Evolutionary conservation across 2,113 vertebrate species (phyloP).

Genomic region (Phylloscopus trochilus): DNA sequence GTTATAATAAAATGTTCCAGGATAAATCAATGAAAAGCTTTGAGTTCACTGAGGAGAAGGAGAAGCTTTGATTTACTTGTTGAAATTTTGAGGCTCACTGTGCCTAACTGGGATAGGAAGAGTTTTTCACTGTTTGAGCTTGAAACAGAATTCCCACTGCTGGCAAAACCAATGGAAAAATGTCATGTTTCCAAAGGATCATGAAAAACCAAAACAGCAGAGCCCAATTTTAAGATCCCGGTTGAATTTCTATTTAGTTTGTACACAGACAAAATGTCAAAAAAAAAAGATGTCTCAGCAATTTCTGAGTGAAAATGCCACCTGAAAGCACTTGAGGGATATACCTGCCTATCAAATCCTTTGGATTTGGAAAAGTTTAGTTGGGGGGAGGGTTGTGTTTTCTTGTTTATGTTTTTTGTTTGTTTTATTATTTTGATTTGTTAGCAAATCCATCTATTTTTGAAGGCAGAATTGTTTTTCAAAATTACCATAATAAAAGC

Average conservation of each 20-base stretch:
- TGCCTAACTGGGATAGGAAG: background rate
- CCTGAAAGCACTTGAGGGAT: background rate
- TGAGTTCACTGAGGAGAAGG: background rate
- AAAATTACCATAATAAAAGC: background rate
- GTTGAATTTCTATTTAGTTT: background rate
- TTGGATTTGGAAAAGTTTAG: background rate
- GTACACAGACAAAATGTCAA: background rate
- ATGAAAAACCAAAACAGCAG: background rate
- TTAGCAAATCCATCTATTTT: background rate
- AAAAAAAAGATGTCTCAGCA: background rate
- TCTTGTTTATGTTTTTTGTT: background rate
- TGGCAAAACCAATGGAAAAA: slow-evolving; percentile 29
- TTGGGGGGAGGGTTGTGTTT: rapidly evolving
- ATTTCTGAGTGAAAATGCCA: background rate
- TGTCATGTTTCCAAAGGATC: background rate
- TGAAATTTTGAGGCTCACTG: background rate
- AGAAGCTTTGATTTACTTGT: background rate
- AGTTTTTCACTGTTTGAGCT: background rate
- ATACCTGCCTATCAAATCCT: background rate
- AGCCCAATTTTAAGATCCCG: background rate
- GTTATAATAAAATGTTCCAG: background rate
- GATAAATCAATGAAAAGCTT: background rate
- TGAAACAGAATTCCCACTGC: background rate
- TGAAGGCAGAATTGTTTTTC: background rate
- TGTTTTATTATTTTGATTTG: background rate